Percentiles rank a stretch among this genome's conserved stretches.
Evolutionary conservation across 2,113 vertebrate genomes (phyloP).

Genomic region (Physeter macrocephalus): DNA sequence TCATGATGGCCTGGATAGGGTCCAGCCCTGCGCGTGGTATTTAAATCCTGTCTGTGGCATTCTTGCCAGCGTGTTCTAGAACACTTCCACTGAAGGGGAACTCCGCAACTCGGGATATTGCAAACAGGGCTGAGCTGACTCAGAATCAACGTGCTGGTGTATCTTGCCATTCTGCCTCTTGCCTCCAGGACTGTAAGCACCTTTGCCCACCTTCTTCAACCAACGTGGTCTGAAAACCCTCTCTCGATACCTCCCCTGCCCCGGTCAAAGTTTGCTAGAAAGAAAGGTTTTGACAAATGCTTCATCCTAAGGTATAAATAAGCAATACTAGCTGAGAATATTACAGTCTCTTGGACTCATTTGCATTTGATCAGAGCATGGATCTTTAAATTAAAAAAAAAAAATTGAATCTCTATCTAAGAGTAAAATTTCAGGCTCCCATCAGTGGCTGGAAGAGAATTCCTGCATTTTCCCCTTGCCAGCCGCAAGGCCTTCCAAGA

Average conservation of each 20-base stretch:
- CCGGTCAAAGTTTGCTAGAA: neutral
- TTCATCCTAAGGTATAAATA: neutral
- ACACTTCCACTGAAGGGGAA: neutral
- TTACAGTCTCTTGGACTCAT: neutral
- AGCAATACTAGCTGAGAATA: neutral
- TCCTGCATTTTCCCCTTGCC: accelerated
- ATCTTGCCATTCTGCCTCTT: neutral
- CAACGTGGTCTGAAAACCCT: neutral
- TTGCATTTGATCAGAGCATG: neutral
- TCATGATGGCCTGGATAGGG: neutral
- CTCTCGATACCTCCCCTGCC: accelerated
- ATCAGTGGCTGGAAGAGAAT: neutral
- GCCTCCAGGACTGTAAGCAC: too few species aligned
- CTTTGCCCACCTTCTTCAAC: neutral
- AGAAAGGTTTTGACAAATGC: neutral
- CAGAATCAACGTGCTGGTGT: neutral
- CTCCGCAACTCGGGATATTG: neutral
- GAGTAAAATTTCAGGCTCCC: neutral
- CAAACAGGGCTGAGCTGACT: neutral
- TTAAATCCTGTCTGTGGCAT: neutral
- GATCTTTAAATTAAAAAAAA: neutral
- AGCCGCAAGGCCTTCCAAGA: neutral
- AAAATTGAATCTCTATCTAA: neutral
- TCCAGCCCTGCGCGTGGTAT: too few species aligned
- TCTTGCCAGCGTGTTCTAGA: neutral